Evolutionary conservation across 37 sponge, comb jelly and placozoan species (phyloP).

Genomic region (Dysidea cf. avara): DNA sequence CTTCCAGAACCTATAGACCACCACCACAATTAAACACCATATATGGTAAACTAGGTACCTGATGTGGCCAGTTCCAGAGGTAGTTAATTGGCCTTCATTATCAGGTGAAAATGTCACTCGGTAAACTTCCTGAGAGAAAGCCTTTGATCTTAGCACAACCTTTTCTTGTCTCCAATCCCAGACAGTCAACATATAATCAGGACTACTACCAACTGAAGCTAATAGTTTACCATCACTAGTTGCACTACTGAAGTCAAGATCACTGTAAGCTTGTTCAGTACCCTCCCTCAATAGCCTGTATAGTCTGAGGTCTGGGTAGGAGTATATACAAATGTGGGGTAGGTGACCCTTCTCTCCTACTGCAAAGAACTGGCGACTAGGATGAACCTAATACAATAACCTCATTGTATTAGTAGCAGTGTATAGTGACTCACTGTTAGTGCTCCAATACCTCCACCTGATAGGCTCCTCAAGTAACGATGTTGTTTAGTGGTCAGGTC

Average conservation of each 20-base stretch:
- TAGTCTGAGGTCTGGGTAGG: slow-evolving; percentile 81
- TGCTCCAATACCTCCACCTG: slow-evolving; percentile 94
- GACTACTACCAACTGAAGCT: slow-evolving; percentile 90
- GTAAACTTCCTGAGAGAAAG: slow-evolving; percentile 96
- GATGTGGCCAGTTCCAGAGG: slow-evolving; percentile 97
- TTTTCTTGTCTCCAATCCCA: slow-evolving; percentile 98
- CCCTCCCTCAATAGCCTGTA: slow-evolving; percentile 78
- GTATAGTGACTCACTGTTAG: slow-evolving; percentile 73
- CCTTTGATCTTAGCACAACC: slow-evolving; percentile 89
- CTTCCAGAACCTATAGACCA: slow-evolving; percentile 88
- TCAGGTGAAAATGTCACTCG: slow-evolving; percentile 97
- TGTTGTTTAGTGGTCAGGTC: slow-evolving; percentile 65
- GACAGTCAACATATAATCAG: slow-evolving; percentile 98
- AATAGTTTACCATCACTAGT: slow-evolving; percentile 83
- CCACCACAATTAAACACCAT: background rate
- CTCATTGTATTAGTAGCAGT: background rate
- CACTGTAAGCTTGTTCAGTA: slow-evolving; percentile 64
- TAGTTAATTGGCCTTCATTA: slow-evolving; percentile 90
- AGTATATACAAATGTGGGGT: slow-evolving; percentile 87
- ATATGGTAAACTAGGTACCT: slow-evolving; percentile 25
- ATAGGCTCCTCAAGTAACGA: slow-evolving; percentile 71
- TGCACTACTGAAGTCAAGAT: slow-evolving; percentile 68
- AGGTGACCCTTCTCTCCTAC: slow-evolving; percentile 93
- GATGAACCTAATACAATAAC: slow-evolving; percentile 72
- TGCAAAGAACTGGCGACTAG: slow-evolving; percentile 81